Evolutionary conservation across 2,113 vertebrate genomes (phyloP).

Genomic region (Heterocephalus glaber): DNA sequence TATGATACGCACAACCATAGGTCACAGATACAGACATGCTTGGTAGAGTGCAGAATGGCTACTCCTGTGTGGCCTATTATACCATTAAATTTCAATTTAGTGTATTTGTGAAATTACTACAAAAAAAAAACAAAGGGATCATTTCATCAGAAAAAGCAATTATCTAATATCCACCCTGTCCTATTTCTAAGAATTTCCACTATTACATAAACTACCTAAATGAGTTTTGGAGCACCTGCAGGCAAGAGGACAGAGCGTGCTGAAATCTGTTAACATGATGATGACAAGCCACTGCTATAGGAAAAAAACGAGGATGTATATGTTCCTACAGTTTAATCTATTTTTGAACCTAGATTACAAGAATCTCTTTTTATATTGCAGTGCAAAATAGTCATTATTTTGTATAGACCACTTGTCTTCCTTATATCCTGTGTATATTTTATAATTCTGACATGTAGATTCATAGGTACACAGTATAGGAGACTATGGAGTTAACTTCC

Average conservation of each 20-base stretch:
- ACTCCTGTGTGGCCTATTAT: conserved; percentile 57
- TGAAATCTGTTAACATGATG: conserved; percentile 29
- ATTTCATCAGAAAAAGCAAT: conserved; percentile 59
- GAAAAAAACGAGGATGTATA: conserved; percentile 6
- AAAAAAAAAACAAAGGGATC: conserved; percentile 64
- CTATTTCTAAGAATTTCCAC: conserved; percentile 76
- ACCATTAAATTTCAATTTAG: conserved; percentile 72
- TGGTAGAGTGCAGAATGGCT: background rate
- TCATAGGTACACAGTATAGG: background rate
- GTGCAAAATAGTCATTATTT: conserved; percentile 5
- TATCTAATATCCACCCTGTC: conserved; percentile 71
- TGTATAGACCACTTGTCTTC: background rate
- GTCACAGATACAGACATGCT: background rate
- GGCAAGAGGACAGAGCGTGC: conserved; percentile 39
- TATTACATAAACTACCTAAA: conserved; percentile 64
- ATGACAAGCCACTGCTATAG: conserved; percentile 26
- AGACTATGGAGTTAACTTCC: background rate
- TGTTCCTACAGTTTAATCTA: background rate
- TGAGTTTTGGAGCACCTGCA: conserved; percentile 48
- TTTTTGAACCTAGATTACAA: conserved; percentile 13
- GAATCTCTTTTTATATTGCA: background rate
- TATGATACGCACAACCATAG: background rate
- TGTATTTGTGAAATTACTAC: conserved; percentile 66
- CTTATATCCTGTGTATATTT: background rate
- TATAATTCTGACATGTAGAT: conserved; percentile 4